A percentile compares a stretch with the other conserved stretches of the same genome.
Conservation (phyloP, 2,113 vertebrate genomes). For the Uropsilus gracilis region DNA sequence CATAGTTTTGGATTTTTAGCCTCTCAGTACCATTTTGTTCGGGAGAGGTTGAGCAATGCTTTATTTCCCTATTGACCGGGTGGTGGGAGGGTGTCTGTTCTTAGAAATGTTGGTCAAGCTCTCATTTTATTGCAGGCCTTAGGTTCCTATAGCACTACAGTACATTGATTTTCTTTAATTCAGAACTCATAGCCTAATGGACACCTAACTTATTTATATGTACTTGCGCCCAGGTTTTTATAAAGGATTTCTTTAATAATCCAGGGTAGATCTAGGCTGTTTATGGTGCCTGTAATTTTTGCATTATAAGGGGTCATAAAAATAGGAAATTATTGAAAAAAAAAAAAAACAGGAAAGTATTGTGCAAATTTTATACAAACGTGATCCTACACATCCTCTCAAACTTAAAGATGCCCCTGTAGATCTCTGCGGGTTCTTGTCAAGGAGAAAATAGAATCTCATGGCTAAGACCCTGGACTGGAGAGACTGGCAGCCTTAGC, state of each 20-base stretch:
- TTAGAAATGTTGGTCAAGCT: neutral
- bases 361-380: neutral
- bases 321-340: neutral
- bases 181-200: neutral
- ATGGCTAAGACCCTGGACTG: rapidly evolving
- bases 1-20: neutral
- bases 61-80: neutral
- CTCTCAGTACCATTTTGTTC: neutral
- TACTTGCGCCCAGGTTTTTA: neutral
- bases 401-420: neutral
- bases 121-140: neutral
- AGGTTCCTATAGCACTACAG: rapidly evolving
- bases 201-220: neutral
- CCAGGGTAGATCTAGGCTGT: neutral
- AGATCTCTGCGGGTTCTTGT: neutral
- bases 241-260: slow-evolving; percentile 9
- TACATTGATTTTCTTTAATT: neutral
- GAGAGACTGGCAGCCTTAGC: neutral
- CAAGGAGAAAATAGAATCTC: neutral
- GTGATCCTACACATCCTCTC: neutral
- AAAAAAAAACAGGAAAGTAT: neutral
- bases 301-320: neutral
- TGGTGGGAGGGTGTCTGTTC: neutral
- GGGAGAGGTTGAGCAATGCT: neutral
- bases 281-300: neutral